These are phyloP conservation scores for Pachyuromys duprasi DNA, from an alignment of 2,797 vertebrate species.

Conservation along the genomic window DNA sequence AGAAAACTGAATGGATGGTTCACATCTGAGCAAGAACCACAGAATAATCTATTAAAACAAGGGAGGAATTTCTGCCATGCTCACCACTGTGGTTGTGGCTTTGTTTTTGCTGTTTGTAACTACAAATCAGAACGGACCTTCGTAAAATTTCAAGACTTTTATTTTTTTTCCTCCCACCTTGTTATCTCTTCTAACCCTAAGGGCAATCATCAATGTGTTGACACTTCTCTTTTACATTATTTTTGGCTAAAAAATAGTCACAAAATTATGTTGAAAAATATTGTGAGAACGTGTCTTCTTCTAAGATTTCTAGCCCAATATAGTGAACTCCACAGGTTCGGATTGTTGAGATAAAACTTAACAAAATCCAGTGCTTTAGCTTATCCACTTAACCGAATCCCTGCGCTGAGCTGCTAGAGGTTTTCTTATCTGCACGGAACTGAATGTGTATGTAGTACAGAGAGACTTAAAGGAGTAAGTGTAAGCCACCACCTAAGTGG, in stretches of 20 bases:
- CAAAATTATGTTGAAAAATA: constrained; percentile 75
- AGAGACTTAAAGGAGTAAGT: neutral
- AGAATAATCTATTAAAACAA: neutral
- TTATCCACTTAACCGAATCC: constrained; percentile 61
- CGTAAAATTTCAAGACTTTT: constrained; percentile 52
- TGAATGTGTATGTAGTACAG: neutral
- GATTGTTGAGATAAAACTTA: constrained; percentile 68
- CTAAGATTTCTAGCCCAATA: constrained; percentile 72
- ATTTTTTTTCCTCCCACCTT: neutral
- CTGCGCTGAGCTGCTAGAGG: neutral
- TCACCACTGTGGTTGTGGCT: constrained; percentile 18
- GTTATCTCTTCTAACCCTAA: constrained; percentile 40
- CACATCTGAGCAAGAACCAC: neutral
- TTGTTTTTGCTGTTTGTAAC: constrained; percentile 46
- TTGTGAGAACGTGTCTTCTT: constrained; percentile 76
- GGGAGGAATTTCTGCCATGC: neutral
- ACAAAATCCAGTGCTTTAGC: constrained; percentile 67
- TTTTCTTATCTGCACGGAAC: constrained; percentile 45
- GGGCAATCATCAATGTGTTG: constrained; percentile 55
- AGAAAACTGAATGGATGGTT: constrained; percentile 43
- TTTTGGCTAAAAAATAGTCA: constrained; percentile 74
- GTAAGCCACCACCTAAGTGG: neutral
- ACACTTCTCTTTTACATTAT: constrained; percentile 78
- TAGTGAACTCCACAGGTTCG: constrained; percentile 58
- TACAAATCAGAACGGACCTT: constrained; percentile 11